Percentiles rank a stretch among this genome's conserved stretches.
Evolutionary conservation across 1,140 invertebrate genomes (phyloP).

Genomic region (Sweltsa coloradensis): DNA sequence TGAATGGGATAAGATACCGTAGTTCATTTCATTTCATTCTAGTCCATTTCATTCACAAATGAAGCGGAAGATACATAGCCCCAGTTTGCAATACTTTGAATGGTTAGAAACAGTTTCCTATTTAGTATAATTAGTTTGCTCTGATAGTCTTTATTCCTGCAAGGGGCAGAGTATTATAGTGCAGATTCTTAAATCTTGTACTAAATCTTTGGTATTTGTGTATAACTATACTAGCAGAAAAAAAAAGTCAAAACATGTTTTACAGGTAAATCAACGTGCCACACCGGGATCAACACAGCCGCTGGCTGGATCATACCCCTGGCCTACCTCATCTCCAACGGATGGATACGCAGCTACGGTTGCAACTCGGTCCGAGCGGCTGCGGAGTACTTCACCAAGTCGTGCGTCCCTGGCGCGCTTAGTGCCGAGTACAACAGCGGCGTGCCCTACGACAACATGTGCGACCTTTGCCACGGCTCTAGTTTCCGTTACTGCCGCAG

Average conservation of each 20-base stretch:
- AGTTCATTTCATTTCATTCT: too few species aligned
- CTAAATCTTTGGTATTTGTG: too few species aligned
- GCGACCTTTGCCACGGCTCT: constrained; percentile 83
- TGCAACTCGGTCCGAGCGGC: constrained; percentile 82
- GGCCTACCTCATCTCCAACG: constrained; percentile 84
- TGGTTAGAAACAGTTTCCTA: too few species aligned
- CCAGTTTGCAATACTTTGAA: too few species aligned
- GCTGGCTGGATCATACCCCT: constrained; percentile 94
- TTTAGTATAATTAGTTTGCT: too few species aligned
- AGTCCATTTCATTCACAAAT: too few species aligned
- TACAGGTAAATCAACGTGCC: constrained; percentile 71
- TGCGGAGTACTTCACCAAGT: constrained; percentile 84
- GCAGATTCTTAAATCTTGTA: too few species aligned
- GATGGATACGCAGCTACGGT: constrained; percentile 83
- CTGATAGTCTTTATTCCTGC: too few species aligned
- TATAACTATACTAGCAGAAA: too few species aligned
- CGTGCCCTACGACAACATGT: constrained; percentile 79
- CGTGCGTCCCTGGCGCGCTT: constrained; percentile 80
- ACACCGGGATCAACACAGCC: constrained; percentile 80
- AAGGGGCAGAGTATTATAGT: too few species aligned
- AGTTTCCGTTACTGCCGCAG: constrained; percentile 66
- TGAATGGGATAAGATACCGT: too few species aligned
- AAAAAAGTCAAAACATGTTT: constrained; percentile 13
- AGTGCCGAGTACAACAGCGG: constrained; percentile 71
- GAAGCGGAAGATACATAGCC: too few species aligned